Evolutionary conservation across 2,797 vertebrate genomes (phyloP).

Genomic region (Antennarius maculatus): DNA sequence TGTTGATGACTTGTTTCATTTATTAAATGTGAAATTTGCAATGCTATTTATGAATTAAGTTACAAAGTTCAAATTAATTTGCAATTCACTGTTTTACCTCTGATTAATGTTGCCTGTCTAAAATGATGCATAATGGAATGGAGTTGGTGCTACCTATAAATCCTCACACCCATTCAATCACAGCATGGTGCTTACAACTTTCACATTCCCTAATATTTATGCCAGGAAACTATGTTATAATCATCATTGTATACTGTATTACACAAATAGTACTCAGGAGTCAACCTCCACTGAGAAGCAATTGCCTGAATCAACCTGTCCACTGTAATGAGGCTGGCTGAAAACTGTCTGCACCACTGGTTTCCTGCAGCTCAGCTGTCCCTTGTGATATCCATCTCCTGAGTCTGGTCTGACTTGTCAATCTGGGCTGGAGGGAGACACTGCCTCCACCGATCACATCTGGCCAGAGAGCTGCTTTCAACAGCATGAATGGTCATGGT

Average conservation of each 20-base stretch:
- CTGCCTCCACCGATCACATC: constrained; percentile 75
- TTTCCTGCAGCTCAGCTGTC: constrained; percentile 75
- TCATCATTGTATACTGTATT: constrained; percentile 36
- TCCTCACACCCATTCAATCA: constrained; percentile 9
- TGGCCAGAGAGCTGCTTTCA: constrained; percentile 72
- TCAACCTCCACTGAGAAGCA: constrained; percentile 61
- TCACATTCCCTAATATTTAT: constrained; percentile 17
- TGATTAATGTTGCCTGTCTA: constrained; percentile 37
- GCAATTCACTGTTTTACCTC: constrained; percentile 29
- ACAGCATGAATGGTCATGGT: constrained; percentile 69
- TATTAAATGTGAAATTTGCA: constrained; percentile 11
- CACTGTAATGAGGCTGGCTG: constrained; percentile 70
- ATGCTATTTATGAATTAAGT: constrained; percentile 35
- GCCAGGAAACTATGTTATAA: constrained; percentile 36
- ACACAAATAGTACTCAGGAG: constrained; percentile 54
- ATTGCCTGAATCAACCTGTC: constrained; percentile 72
- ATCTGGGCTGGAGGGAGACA: constrained; percentile 70
- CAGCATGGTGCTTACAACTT: constrained; percentile 11
- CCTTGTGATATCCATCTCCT: constrained; percentile 76
- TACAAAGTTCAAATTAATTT: constrained; percentile 35
- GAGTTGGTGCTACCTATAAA: constrained; percentile 20
- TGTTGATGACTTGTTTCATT: constrained; percentile 37
- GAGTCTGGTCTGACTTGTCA: constrained; percentile 75
- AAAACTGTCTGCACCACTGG: constrained; percentile 72
- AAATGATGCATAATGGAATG: constrained; percentile 23